These are phyloP conservation scores for Craterocephalus amniculus DNA, from an alignment of 2,797 vertebrate genomes.

Conservation along the genomic window DNA sequence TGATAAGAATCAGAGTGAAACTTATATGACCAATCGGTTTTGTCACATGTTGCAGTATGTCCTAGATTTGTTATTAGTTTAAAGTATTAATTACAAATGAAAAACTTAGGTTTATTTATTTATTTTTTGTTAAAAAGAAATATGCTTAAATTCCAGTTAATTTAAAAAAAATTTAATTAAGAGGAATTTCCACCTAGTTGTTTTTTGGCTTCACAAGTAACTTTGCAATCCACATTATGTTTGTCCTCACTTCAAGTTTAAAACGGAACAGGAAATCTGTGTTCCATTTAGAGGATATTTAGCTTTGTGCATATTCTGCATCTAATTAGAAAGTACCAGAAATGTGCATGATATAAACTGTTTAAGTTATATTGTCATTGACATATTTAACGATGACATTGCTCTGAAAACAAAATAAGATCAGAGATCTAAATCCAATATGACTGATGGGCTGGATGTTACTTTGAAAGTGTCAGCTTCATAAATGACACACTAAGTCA, in stretches of 20 bases:
- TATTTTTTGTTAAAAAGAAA: neutral
- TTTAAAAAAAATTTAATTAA: neutral
- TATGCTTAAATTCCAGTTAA: no score
- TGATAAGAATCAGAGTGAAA: neutral
- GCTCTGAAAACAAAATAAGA: neutral
- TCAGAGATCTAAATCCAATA: neutral
- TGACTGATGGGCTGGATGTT: neutral
- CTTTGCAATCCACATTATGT: neutral
- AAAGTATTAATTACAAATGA: neutral
- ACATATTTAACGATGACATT: neutral
- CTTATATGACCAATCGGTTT: neutral
- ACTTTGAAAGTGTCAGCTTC: neutral
- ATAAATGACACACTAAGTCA: neutral
- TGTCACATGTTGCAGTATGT: neutral
- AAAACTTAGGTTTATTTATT: no score
- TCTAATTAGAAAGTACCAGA: neutral
- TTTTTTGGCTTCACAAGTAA: neutral
- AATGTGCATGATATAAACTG: neutral
- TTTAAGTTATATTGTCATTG: neutral
- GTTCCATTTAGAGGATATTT: neutral
- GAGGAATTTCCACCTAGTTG: neutral
- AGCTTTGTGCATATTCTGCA: neutral
- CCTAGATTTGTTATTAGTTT: neutral
- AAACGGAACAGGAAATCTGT: neutral
- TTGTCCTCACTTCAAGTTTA: neutral